Evolutionary conservation across 2,113 vertebrate species (phyloP).

Genomic region (Oryzias celebensis): DNA sequence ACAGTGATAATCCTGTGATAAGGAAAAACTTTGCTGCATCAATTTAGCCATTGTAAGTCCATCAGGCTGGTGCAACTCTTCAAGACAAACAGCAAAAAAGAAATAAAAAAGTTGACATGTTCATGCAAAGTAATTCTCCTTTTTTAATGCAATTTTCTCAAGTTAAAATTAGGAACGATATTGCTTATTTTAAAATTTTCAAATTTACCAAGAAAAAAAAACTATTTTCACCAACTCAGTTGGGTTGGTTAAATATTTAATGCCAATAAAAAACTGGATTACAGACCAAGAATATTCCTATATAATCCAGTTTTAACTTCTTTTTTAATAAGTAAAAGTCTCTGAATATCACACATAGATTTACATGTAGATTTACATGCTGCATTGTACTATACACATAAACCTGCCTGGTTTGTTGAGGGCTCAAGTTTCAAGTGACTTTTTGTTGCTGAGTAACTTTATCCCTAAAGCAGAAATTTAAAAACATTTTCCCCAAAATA

Average conservation of each 20-base stretch:
- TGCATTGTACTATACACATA: too few species aligned
- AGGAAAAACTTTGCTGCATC: conserved; percentile 12
- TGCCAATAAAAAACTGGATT: conserved; percentile 20
- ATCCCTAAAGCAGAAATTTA: too few species aligned
- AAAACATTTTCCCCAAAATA: too few species aligned
- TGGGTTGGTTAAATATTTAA: conserved; percentile 47
- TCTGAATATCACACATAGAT: too few species aligned
- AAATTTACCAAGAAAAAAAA: conserved; percentile 15
- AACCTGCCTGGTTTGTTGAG: too few species aligned
- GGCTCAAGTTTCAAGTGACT: too few species aligned
- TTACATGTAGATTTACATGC: too few species aligned
- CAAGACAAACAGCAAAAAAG: background rate
- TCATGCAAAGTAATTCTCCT: too few species aligned
- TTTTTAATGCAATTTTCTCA: background rate
- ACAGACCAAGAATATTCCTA: conserved; percentile 1
- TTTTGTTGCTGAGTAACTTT: too few species aligned
- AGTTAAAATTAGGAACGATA: background rate
- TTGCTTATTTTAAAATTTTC: background rate
- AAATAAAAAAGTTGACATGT: background rate
- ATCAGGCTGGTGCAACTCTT: background rate
- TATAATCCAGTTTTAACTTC: too few species aligned
- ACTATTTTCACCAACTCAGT: conserved; percentile 40
- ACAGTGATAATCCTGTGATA: conserved; percentile 56
- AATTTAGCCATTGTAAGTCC: conserved; percentile 10
- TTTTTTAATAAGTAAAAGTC: too few species aligned